Evolutionary conservation across 1,140 invertebrate species (phyloP).

Genomic region (Venturia canescens): DNA sequence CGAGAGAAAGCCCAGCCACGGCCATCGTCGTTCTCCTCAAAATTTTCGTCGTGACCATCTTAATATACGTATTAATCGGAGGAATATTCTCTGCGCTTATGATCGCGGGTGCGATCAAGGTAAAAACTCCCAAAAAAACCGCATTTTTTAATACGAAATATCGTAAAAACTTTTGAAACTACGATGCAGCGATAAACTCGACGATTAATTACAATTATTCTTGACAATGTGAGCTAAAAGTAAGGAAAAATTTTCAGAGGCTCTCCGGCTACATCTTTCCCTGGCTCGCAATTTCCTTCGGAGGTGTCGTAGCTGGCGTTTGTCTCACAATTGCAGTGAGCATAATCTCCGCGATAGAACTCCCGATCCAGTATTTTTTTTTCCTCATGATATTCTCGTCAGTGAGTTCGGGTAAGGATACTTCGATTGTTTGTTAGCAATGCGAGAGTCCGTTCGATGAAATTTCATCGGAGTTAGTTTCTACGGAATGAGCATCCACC

Average conservation of each 20-base stretch:
- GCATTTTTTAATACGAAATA: no score
- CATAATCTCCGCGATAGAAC: background rate
- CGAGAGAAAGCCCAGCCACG: background rate
- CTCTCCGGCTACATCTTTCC: slow-evolving; percentile 1
- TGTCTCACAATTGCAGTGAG: background rate
- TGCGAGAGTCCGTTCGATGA: no score
- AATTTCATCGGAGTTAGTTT: no score
- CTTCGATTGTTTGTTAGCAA: no score
- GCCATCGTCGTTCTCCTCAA: background rate
- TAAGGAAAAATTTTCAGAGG: background rate
- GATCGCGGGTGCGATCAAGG: background rate
- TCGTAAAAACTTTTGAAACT: background rate
- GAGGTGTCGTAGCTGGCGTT: background rate
- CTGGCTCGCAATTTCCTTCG: slow-evolving; percentile 1
- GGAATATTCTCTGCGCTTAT: background rate
- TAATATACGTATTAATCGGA: background rate
- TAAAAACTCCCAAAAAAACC: background rate
- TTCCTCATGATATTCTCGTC: background rate
- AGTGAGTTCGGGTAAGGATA: background rate
- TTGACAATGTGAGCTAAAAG: background rate
- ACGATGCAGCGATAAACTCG: background rate
- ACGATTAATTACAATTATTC: background rate
- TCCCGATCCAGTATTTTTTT: background rate
- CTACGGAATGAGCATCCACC: no score
- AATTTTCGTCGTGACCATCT: background rate